Evolutionary conservation across 2,888 invertebrate genomes (phyloP).

Genomic region (Tortricodes alternella): DNA sequence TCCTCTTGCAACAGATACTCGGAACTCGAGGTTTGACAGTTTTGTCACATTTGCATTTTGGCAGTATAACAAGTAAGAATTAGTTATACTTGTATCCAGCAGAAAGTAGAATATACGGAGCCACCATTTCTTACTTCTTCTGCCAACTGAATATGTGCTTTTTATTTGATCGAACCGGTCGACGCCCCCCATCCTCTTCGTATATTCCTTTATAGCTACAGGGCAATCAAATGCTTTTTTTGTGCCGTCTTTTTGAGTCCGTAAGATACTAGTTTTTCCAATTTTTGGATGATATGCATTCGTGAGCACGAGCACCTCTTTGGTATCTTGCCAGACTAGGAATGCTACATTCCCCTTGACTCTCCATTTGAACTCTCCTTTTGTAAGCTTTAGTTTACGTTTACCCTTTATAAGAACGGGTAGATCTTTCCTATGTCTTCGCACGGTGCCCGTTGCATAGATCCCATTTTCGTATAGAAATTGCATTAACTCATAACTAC

Average conservation of each 20-base stretch:
- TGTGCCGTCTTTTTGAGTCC: slow-evolving; percentile 34
- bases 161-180: slow-evolving; percentile 32
- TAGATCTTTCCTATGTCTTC: slow-evolving; percentile 2
- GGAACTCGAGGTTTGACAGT: no score
- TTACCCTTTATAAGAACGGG: slow-evolving; percentile 18
- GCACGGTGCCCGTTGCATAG: slow-evolving; percentile 2
- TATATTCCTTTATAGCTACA: slow-evolving; percentile 26
- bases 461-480: slow-evolving; percentile 1
- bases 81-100: no score
- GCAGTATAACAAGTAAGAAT: no score
- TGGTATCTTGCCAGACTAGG: slow-evolving; percentile 29
- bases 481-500: not conserved
- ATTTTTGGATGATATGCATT: slow-evolving; percentile 29
- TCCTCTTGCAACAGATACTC: no score
- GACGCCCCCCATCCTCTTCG: slow-evolving; percentile 32
- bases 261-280: slow-evolving; percentile 21
- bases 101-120: not conserved
- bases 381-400: slow-evolving; percentile 24
- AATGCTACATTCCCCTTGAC: slow-evolving; percentile 28
- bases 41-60: no score
- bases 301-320: slow-evolving; percentile 24
- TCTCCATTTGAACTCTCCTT: slow-evolving; percentile 32
- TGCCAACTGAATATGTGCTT: slow-evolving; percentile 22
- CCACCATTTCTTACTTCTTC: slow-evolving; percentile 31
- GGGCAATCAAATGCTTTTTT: slow-evolving; percentile 30